Base-by-base conservation (phyloP, 2,113 vertebrate species). In the Eleginops maclovinus region DNA sequence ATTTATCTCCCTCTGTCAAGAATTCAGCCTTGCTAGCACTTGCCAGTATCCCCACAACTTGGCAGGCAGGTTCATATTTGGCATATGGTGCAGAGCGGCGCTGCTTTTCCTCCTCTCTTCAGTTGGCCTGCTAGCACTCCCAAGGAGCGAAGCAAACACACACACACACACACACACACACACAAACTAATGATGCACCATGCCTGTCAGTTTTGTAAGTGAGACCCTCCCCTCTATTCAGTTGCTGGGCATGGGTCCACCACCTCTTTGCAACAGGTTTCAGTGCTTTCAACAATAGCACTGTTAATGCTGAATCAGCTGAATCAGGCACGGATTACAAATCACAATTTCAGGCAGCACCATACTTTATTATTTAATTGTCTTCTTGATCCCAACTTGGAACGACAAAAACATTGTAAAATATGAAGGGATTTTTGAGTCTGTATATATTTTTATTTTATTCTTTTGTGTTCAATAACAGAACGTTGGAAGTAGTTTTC, bases 1-100 rank as follows among this genome's bases (percentile, higher is more conserved):
- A 93, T 93, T 93, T 89, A 92, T 93, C 90, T 93, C 89, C 89
- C 91, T 92, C 92, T 94, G 94, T 92, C 88, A 92, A 93, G 79
- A 90, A 91, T 91, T 92, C 88, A 93, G 90, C 85, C 79, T 81
- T 82, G 79, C 89, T 87, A 82, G 85, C 88, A 88, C 84, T 88
- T 85, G 90, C 92, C 91, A 89, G 88, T 88, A 88, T 88, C 84
- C 85, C 89, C 79, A 87, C 89, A 92, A 89, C 89, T 92, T 94
- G 93, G 93, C 94, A 94, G 83, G 66, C 89, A 66, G 69, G 69
- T 86, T 84, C 84, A 74, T 75, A 82, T 91, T 87, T 92, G 93
- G 89, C 92, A 92, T 92, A 93, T 88, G 89, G 89, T 89, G 82
- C 86, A 83, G 82, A 84, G 86, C 83, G 69, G 73, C 61, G 75